Base-by-base conservation (phyloP, 2,113 vertebrate species). In the Peucedramus taeniatus region DNA sequence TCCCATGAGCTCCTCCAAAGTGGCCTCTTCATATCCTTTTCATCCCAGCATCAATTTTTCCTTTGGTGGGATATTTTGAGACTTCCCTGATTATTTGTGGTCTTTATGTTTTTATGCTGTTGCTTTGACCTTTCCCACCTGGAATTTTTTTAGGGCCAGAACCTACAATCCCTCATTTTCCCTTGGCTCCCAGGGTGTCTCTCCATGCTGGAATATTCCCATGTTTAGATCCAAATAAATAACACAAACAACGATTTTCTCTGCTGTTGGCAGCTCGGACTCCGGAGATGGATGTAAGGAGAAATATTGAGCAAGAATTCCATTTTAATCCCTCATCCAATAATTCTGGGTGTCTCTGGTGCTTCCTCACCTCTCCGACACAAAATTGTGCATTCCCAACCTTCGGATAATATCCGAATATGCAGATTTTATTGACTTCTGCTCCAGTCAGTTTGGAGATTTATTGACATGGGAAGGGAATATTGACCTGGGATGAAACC, bases 401-500 rank as follows among this genome's bases (percentile, higher is more conserved):
- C 70, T 60, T 84, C 50, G 18, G 90, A 89, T 60, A 91, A 75
- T 65, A 94, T 94, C 81, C 69, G 56, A 96, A 96, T 97, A 97
- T 96, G 96, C 80, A 97, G 96, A 97, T 96, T 20, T 45, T 94
- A 97, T 97, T 95, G 96, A 97, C 92, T 96, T 83, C 94, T 80
- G 39, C 94, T 77, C 75, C n/a, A 89, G 95, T 89, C 95, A 78
- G 87, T 95, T 96, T 94, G 66, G 85, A 94, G 95, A 97, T 96
- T 96, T 97, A 97, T 97, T 97, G 96, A 97, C 95, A 87, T 50
- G 49, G 39, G 91, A 69, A 91, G 91, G 94, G 72, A 93, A 95
- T 97, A 97, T 97, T 97, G 97, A 96, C 96, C 95, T 85, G 88
- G 86, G 94, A 97, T 96, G 96, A 97, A 97, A 94, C 95, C 5